Conservation (phyloP, 2,113 vertebrate genomes). For the Thamnophis sirtalis region DNA sequence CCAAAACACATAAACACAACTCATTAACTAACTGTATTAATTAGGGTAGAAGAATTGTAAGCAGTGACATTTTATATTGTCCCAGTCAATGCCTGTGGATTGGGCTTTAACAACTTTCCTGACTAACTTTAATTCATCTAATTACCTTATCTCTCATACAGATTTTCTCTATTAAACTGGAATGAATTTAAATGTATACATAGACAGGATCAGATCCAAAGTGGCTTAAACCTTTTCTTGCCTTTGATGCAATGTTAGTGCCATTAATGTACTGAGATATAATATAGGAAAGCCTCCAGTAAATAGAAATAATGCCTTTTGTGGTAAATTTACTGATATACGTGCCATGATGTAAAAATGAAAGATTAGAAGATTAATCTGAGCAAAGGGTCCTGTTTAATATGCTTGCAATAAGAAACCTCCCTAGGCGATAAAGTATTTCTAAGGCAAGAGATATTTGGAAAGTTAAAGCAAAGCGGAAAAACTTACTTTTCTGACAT, state of each 20-base stretch:
- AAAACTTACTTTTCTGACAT: slow-evolving; percentile 85
- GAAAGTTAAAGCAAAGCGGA: slow-evolving; percentile 13
- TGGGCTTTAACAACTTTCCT: slow-evolving; percentile 26
- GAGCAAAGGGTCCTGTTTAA: slow-evolving; percentile 15
- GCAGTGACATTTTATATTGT: slow-evolving; percentile 39
- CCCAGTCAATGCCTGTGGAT: slow-evolving; percentile 12
- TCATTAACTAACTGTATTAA: slow-evolving; percentile 51
- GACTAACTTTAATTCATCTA: slow-evolving; percentile 32
- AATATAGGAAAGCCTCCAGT: neutral
- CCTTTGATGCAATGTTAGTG: neutral
- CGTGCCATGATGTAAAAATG: neutral
- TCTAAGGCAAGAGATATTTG: neutral
- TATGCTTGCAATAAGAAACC: neutral
- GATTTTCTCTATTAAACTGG: neutral
- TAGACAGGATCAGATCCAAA: slow-evolving; percentile 22
- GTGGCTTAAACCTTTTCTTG: neutral
- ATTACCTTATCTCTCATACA: slow-evolving; percentile 15
- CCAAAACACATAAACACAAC: neutral
- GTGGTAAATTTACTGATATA: neutral
- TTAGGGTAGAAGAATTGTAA: slow-evolving; percentile 25
- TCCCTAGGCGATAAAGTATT: neutral
- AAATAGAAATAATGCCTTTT: slow-evolving; percentile 23
- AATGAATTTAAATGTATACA: slow-evolving; percentile 9
- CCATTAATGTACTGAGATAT: slow-evolving; percentile 3
- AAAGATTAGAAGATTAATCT: slow-evolving; percentile 16